phyloP scores from a whole-genome alignment of 2,113 vertebrate genomes.

The Trogon melanurus region DNA sequence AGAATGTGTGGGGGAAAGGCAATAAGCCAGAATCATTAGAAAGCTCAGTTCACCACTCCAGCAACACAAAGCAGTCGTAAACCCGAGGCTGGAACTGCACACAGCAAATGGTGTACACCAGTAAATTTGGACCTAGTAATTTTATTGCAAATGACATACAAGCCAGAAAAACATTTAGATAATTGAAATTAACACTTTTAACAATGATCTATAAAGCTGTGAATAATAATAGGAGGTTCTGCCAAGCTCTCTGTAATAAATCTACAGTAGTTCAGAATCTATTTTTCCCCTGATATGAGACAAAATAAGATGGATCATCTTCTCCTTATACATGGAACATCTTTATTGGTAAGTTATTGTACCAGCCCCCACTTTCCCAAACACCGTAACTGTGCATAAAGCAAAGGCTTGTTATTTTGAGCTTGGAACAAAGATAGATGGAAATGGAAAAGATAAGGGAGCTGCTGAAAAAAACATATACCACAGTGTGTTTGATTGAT shows the following conservation, averaged over 20 bases:
- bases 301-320: background rate
- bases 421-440: background rate
- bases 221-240: background rate
- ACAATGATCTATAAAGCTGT: background rate
- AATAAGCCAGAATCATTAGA: slow-evolving; percentile 31
- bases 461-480: background rate
- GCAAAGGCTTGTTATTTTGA: background rate
- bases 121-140: slow-evolving; percentile 36
- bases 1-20: slow-evolving; percentile 11
- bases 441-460: background rate
- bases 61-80: slow-evolving; percentile 10
- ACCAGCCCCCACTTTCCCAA: background rate
- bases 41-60: slow-evolving; percentile 9
- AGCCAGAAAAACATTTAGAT: slow-evolving; percentile 48
- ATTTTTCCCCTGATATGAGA: background rate
- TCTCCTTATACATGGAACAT: background rate
- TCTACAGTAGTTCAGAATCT: background rate
- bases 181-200: slow-evolving; percentile 55
- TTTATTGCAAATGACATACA: slow-evolving; percentile 26
- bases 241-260: background rate
- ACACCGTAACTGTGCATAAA: background rate
- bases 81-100: background rate
- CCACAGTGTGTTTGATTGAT: background rate
- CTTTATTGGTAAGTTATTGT: background rate
- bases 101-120: background rate